Percentiles rank a stretch among this genome's conserved stretches.
phyloP scores from a whole-genome alignment of 2,888 invertebrate genomes.

The Agelastica alni region DNA sequence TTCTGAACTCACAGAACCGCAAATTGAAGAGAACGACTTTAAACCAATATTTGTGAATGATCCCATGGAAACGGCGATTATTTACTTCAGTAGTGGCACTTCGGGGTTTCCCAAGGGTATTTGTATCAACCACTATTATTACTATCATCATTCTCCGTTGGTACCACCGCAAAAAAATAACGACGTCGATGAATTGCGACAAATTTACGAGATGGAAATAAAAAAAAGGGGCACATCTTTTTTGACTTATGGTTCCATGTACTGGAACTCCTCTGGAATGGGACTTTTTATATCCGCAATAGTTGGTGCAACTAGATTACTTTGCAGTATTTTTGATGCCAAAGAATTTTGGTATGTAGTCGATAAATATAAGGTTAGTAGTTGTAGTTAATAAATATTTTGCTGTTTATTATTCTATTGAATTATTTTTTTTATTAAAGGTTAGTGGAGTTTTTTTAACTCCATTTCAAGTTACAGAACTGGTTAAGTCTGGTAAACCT shows the following conservation, averaged over 20 bases:
- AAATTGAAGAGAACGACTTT: conserved; percentile 38
- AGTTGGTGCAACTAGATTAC: conserved; percentile 38
- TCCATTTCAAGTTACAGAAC: conserved; percentile 40
- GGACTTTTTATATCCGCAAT: conserved; percentile 37
- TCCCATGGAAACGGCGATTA: conserved; percentile 38
- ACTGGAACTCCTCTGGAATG: conserved; percentile 45
- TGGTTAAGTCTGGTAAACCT: conserved; percentile 45
- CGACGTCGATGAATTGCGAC: conserved; percentile 25
- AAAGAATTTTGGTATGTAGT: conserved; percentile 41
- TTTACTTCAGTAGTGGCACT: conserved; percentile 49
- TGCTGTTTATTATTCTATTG: not conserved
- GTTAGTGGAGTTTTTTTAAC: conserved; percentile 39
- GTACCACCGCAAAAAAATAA: conserved; percentile 19
- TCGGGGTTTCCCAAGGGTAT: conserved; percentile 51
- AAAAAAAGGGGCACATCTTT: conserved; percentile 19
- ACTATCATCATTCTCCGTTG: conserved; percentile 24
- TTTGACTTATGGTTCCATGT: conserved; percentile 36
- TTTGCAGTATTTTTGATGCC: conserved; percentile 37
- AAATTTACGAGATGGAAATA: conserved; percentile 21
- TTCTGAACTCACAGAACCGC: conserved; percentile 35
- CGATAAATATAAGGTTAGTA: conserved; percentile 42
- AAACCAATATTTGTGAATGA: conserved; percentile 33
- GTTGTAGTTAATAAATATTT: not conserved
- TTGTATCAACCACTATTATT: conserved; percentile 40
- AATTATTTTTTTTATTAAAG: conserved; percentile 28